Percentiles rank a stretch among this genome's conserved stretches.
Conservation (phyloP, 1,140 invertebrate species). For the Listronotus oregonensis region DNA sequence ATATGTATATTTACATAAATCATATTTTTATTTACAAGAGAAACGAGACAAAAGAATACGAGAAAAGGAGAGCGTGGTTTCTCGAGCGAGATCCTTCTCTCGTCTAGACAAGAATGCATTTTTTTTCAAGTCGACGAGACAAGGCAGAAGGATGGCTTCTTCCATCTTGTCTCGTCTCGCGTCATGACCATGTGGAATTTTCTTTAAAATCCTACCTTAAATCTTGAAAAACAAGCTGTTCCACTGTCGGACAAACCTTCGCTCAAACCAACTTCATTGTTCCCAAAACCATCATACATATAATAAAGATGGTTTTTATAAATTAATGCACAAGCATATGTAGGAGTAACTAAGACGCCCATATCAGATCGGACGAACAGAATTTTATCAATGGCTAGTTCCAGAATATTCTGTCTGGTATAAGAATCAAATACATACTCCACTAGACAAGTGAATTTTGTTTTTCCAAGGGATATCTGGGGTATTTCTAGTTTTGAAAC, state of each 20-base stretch:
- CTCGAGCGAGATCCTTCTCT: no score
- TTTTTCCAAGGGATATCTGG: constrained; percentile 47
- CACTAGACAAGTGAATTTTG: constrained; percentile 43
- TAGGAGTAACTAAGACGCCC: constrained; percentile 59
- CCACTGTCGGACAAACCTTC: constrained; percentile 53
- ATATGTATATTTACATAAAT: no score
- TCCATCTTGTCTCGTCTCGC: no score
- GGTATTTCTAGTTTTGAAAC: constrained; percentile 49
- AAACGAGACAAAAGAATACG: no score
- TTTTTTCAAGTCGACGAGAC: no score
- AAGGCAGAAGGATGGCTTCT: no score
- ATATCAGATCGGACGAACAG: constrained; percentile 56
- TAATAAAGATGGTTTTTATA: constrained; percentile 59
- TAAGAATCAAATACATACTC: constrained; percentile 47
- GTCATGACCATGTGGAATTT: no score
- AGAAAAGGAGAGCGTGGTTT: no score
- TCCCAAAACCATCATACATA: constrained; percentile 58
- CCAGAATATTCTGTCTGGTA: constrained; percentile 42
- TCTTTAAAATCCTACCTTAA: constrained; percentile 47
- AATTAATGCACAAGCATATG: constrained; percentile 60
- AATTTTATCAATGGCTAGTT: constrained; percentile 42
- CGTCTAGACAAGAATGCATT: no score
- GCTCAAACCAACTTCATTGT: constrained; percentile 59
- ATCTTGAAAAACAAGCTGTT: constrained; percentile 58
- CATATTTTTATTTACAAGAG: no score